phyloP scores from a whole-genome alignment of 2,113 vertebrate genomes.

The Lasiurus cinereus region DNA sequence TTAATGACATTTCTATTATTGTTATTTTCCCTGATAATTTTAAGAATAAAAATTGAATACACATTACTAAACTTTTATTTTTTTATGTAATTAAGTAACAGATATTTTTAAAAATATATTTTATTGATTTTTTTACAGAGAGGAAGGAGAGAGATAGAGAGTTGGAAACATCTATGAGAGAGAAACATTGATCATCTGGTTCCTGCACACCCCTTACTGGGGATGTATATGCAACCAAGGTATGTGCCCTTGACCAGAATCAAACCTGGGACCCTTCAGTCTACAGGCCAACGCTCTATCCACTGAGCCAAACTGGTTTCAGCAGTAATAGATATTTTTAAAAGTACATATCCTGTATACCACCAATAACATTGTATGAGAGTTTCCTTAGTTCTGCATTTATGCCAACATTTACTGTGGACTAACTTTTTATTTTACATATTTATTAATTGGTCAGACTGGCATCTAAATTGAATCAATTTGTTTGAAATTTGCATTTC shows the following conservation, averaged over 20 bases:
- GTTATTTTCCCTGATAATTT: neutral
- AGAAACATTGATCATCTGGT: too few species aligned
- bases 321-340: neutral
- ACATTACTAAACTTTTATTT: neutral
- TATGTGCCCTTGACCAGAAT: too few species aligned
- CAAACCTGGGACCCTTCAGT: too few species aligned
- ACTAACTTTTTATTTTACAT: neutral
- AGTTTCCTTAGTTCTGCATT: neutral
- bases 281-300: too few species aligned
- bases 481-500: neutral
- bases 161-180: too few species aligned
- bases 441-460: neutral
- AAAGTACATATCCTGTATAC: neutral
- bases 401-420: neutral
- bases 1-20: neutral
- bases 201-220: too few species aligned
- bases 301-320: too few species aligned
- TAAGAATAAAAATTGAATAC: neutral
- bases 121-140: too few species aligned
- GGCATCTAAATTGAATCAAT: neutral
- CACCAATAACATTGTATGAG: neutral
- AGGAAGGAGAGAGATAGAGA: too few species aligned
- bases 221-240: too few species aligned
- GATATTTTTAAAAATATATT: neutral
- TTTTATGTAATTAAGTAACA: neutral